Evolutionary conservation across 2,797 vertebrate genomes (phyloP), one percentile per base, ranked within the genome.

Genomic region (Amniataba percoides): DNA sequence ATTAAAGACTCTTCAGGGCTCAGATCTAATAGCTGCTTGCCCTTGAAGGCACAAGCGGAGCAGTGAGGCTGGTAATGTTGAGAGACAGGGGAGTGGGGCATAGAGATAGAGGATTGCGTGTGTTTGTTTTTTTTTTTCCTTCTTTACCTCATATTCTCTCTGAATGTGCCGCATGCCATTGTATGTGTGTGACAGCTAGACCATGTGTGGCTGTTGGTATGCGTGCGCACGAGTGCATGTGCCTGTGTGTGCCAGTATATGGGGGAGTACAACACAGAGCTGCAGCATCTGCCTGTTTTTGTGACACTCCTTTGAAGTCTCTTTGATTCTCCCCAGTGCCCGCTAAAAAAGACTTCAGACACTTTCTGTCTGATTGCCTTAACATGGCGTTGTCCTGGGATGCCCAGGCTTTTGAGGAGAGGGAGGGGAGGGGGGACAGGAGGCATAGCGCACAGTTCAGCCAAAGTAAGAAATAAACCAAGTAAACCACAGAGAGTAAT

Each of bases 251-350:
- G 82, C 58, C 70, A 67, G 66, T 52, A 65, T 55, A 42, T 61
- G 56, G 71, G 58, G 36, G 51, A 77, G 57, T 59, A 23, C 66
- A 71, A 82, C 71, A 71, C 81, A n/a, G 59, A 87, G 83, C 85
- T 83, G 71, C 80, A 82, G 86, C 87, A 92, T 92, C 91, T 94
- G 90, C 78, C 85, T 91, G 91, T 92, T 93, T 93, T 87, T 88
- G 81, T 88, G 90, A 92, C 85, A 82, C 58, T 71, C 76, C 91
- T 95, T 94, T 95, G 92, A 95, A 94, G 93, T 95, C 88, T 86
- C 85, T 90, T 90, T 87, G 86, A 92, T 90, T 92, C 85, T 89
- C 88, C 88, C 87, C 80, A 86, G 87, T 87, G 87, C 75, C 82
- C 52, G 49, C 89, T 88, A 90, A 91, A 93, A 90, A 91, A 90